Evolutionary conservation across 2,888 invertebrate species (phyloP), one percentile per base, ranked within the genome.

Genomic region (Andrena haemorrhoa): DNA sequence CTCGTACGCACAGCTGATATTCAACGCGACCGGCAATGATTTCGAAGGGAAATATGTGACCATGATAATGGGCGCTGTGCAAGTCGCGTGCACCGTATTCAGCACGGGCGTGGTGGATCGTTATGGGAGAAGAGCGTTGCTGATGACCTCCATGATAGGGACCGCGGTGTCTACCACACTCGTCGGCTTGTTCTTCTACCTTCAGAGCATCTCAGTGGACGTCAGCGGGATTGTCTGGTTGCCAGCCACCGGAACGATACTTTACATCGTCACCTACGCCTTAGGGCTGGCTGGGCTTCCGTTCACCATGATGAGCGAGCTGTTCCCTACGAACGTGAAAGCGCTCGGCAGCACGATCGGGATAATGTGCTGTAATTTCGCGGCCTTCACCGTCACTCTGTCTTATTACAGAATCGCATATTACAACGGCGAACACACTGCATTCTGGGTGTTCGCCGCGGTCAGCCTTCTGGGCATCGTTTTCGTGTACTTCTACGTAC

Each of bases 271-370:
- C 23, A 69, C 69, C 66, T 89, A 85, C 51, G 81, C 84, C 2
- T 33, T 86, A 6, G 89, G 89, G 16, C 65, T 89, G 29, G 88
- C 86, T 0, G 81, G 73, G 8, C 63, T 89, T 31, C 89, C 89
- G 26, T 86, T 86, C 60, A 82, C 88, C 29, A 58, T 89, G 64
- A 82, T 86, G 51, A 82, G 89, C 61, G 89, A 89, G 53, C 23
- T 89, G 10, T 89, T 89, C 16, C 84, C 89, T 0, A 88, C 88
- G 23, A 88, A 89, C 49, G 84, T 89, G 20, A 89, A 89, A 72
- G 82, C 88, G 1, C 64, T 86, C 8, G 84, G 85, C 23, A 85
- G 73, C 31, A 82, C 75, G 2, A 65, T 87, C 20, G 68, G 66
- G 4, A 81, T 88, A 51, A 20, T 75, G 4, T 47, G 31, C 64